These are phyloP conservation scores for Corythornis cristatus DNA, from an alignment of 2,113 vertebrate species.

Conservation along the genomic window DNA sequence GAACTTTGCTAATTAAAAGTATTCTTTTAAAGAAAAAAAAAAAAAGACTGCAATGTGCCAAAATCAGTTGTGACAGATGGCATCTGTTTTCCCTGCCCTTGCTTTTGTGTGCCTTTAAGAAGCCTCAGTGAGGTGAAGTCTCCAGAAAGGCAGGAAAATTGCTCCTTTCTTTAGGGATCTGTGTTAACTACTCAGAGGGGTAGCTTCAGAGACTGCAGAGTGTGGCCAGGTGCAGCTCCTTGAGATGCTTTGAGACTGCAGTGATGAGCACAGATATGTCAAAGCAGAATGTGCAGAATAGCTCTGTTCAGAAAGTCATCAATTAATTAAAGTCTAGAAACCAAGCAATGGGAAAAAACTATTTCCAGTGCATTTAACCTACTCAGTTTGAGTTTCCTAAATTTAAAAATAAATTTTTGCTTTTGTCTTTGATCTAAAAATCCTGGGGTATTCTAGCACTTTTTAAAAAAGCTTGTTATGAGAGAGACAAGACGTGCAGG, in stretches of 20 bases:
- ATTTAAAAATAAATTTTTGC: not conserved
- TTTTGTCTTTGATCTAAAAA: not conserved
- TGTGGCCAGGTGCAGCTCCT: not conserved
- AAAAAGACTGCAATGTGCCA: not conserved
- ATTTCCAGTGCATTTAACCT: not conserved
- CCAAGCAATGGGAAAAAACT: not conserved
- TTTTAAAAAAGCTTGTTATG: not conserved
- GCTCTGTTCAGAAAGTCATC: not conserved
- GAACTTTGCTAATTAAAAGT: not conserved
- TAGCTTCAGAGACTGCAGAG: not conserved
- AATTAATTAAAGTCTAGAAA: not conserved
- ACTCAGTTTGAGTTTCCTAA: not conserved
- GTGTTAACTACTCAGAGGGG: not conserved
- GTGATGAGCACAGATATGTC: not conserved
- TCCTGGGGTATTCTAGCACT: not conserved
- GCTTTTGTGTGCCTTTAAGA: not conserved
- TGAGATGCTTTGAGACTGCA: not conserved
- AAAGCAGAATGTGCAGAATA: not conserved
- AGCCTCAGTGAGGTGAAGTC: not conserved
- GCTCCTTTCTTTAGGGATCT: not conserved
- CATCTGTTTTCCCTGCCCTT: slow-evolving; percentile 16
- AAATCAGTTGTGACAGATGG: slow-evolving; percentile 12
- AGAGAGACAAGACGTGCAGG: fast-evolving
- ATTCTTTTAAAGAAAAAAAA: not conserved
- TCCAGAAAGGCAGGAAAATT: not conserved